phyloP scores from a whole-genome alignment of 2,113 vertebrate species.

The Salminus brasiliensis region DNA sequence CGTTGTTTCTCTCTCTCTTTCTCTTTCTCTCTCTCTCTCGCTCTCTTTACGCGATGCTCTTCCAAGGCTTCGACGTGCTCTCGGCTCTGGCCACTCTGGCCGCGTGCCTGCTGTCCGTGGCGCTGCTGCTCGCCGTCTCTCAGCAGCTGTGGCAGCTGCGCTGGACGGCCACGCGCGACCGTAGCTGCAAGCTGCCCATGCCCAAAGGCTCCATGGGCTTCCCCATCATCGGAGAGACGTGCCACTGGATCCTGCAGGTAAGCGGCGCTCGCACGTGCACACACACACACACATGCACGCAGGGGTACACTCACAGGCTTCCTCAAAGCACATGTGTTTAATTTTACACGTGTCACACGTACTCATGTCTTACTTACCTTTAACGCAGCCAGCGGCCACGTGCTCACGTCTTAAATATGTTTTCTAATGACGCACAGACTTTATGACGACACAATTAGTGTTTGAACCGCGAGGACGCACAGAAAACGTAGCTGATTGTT shows the following conservation, averaged over 20 bases:
- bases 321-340: too few relatives aligned
- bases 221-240: slow-evolving; percentile 96
- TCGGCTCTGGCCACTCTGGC: slow-evolving; percentile 94
- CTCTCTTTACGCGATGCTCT: slow-evolving; percentile 81
- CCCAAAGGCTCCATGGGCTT: slow-evolving; percentile 98
- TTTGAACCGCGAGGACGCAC: too few relatives aligned
- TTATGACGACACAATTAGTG: too few relatives aligned
- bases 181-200: slow-evolving; percentile 93
- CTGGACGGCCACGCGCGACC: slow-evolving; percentile 95
- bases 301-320: too few relatives aligned
- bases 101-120: slow-evolving; percentile 92
- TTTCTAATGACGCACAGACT: too few relatives aligned
- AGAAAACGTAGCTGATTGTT: too few relatives aligned
- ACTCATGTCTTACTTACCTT: too few relatives aligned
- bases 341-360: too few relatives aligned
- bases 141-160: slow-evolving; percentile 97
- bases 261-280: slow-evolving; percentile 59
- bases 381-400: too few relatives aligned
- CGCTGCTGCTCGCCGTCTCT: slow-evolving; percentile 90
- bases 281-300: too few relatives aligned
- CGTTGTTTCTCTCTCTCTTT: too few relatives aligned
- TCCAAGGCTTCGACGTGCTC: slow-evolving; percentile 90
- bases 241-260: slow-evolving; percentile 98
- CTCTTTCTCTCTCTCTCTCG: background rate
- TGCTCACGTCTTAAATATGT: too few relatives aligned